phyloP scores from a whole-genome alignment of 2,888 invertebrate genomes.

The Apoda limacodes region DNA sequence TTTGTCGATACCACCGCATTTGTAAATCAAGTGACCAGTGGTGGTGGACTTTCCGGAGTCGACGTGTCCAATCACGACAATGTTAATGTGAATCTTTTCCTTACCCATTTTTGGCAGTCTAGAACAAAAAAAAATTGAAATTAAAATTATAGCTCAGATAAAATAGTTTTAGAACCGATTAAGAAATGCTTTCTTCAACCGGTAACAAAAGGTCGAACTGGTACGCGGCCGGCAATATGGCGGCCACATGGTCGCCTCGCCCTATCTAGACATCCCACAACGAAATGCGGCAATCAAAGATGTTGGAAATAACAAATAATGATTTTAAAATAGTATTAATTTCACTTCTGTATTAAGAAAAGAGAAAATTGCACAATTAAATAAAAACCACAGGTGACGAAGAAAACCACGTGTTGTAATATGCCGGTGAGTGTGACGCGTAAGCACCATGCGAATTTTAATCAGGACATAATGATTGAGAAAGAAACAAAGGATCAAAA shows the following conservation, averaged over 20 bases:
- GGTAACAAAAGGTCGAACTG: conserved; percentile 51
- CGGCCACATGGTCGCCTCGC: conserved; percentile 69
- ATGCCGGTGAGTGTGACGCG: conserved; percentile 62
- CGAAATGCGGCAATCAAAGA: conserved; percentile 56
- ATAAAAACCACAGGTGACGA: conserved; percentile 29
- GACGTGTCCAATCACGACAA: conserved; percentile 99
- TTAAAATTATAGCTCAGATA: too few species aligned
- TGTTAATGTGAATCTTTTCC: conserved; percentile 99
- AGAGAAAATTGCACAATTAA: conserved; percentile 2
- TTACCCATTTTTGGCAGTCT: conserved; percentile 88
- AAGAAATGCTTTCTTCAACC: conserved; percentile 40
- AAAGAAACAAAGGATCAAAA: conserved; percentile 9
- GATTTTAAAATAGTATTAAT: conserved; percentile 2
- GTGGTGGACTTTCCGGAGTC: conserved; percentile 99
- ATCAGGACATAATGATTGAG: conserved; percentile 6
- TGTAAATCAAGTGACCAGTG: conserved; percentile 99
- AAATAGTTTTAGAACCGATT: too few species aligned
- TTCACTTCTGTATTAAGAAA: conserved; percentile 3
- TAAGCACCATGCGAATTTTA: conserved; percentile 45
- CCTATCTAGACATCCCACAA: conserved; percentile 68
- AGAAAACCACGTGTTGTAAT: conserved; percentile 61
- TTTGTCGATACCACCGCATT: conserved; percentile 99
- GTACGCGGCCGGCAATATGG: conserved; percentile 64
- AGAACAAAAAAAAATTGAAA: conserved; percentile 39
- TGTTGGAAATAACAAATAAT: conserved; percentile 5